Evolutionary conservation across 2,113 vertebrate species (phyloP).

Genomic region (Engraulis encrasicolus): DNA sequence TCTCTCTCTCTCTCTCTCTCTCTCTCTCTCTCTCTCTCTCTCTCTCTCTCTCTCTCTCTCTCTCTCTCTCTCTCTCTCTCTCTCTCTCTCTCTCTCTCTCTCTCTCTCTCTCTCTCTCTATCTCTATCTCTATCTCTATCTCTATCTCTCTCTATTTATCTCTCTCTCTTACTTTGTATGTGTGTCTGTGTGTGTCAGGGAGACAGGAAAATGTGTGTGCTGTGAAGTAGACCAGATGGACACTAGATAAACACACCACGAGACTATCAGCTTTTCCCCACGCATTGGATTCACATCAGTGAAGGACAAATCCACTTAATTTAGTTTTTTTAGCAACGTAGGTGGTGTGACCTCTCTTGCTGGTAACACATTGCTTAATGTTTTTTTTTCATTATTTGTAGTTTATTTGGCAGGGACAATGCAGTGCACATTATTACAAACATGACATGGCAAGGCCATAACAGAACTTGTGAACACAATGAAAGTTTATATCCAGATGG

Average conservation of each 20-base stretch:
- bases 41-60: background rate
- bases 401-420: too few relatives aligned
- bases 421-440: too few relatives aligned
- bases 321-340: background rate
- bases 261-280: background rate
- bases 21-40: background rate
- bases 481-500: too few relatives aligned
- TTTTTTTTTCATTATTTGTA: too few relatives aligned
- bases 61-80: conserved; percentile 27
- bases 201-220: background rate
- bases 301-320: background rate
- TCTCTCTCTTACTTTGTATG: too few relatives aligned
- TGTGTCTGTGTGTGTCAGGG: background rate
- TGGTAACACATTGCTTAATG: too few relatives aligned
- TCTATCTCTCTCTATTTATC: too few relatives aligned
- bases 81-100: background rate
- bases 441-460: too few relatives aligned
- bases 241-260: background rate
- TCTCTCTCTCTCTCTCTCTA: background rate
- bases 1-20: too few relatives aligned
- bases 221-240: background rate
- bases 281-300: background rate
- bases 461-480: too few relatives aligned
- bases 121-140: too few relatives aligned
- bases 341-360: background rate